Conservation (phyloP, 2,888 invertebrate genomes). For the Lasioglossum lativentre region DNA sequence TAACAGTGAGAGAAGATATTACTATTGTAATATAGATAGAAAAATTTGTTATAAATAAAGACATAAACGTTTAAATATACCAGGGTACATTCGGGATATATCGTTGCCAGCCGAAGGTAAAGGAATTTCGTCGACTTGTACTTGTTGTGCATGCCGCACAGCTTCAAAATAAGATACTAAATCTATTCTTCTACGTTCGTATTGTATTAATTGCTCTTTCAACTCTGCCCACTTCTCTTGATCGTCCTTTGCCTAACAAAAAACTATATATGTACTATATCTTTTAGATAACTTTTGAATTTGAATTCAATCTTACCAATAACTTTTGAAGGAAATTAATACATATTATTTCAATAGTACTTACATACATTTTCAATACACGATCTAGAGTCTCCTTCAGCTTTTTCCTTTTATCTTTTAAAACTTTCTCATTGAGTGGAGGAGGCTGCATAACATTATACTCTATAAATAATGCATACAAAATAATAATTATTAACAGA, state of each 20-base stretch:
- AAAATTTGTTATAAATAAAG: not conserved
- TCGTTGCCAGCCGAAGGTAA: constrained; percentile 88
- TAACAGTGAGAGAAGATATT: not conserved
- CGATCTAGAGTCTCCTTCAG: constrained; percentile 97
- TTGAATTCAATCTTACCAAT: constrained; percentile 57
- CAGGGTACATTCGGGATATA: constrained; percentile 78
- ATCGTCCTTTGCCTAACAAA: constrained; percentile 95
- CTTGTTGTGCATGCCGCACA: constrained; percentile 97
- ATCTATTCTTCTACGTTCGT: constrained; percentile 94
- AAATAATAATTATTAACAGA: not conserved
- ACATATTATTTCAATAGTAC: constrained; percentile 83
- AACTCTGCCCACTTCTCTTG: constrained; percentile 97
- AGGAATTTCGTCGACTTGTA: constrained; percentile 98
- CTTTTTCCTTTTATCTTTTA: constrained; percentile 98
- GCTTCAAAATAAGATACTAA: constrained; percentile 97
- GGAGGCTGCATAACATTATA: constrained; percentile 98
- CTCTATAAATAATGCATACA: constrained; percentile 85
- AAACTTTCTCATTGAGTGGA: constrained; percentile 97
- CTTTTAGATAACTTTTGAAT: not conserved
- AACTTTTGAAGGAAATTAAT: constrained; percentile 50
- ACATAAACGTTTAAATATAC: constrained; percentile 49
- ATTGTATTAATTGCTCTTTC: constrained; percentile 95
- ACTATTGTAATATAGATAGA: not conserved
- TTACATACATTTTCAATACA: constrained; percentile 97
- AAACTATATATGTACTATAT: constrained; percentile 6